Percentiles rank a stretch among this genome's conserved stretches.
Conservation (phyloP, 2,888 invertebrate species). For the Hirtodrosophila alboralis region DNA sequence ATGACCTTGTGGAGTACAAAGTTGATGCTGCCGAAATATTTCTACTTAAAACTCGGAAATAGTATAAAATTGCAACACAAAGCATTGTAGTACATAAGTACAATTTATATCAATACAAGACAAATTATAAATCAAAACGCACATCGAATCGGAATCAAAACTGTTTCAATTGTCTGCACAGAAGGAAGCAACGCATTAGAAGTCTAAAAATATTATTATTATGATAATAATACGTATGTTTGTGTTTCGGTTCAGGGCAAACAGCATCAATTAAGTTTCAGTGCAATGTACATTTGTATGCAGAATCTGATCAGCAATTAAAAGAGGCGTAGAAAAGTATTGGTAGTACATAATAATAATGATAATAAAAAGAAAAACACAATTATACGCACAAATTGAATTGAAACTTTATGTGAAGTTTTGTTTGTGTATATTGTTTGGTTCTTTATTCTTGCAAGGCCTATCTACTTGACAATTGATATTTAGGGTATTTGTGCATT, state of each 20-base stretch:
- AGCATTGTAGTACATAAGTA: neutral
- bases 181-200: conserved; percentile 34
- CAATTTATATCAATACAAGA: conserved; percentile 17
- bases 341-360: conserved; percentile 26
- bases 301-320: conserved; percentile 16
- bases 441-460: conserved; percentile 12
- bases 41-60: conserved; percentile 34
- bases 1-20: conserved; percentile 39
- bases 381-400: conserved; percentile 22
- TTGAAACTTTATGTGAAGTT: conserved; percentile 36
- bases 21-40: conserved; percentile 31
- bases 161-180: conserved; percentile 11
- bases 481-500: no score
- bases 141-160: conserved; percentile 33
- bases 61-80: conserved; percentile 15
- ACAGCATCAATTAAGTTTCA: no score
- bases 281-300: neutral
- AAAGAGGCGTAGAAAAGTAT: conserved; percentile 30
- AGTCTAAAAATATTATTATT: conserved; percentile 36
- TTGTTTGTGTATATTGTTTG: conserved; percentile 12
- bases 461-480: conserved; percentile 1
- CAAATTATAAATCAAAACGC: conserved; percentile 49
- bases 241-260: conserved; percentile 27
- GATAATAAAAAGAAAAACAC: no score
- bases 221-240: conserved; percentile 14